Evolutionary conservation across 2,888 invertebrate species (phyloP), one percentile per base, ranked within the genome.

Genomic region (Nysson spinosus): DNA sequence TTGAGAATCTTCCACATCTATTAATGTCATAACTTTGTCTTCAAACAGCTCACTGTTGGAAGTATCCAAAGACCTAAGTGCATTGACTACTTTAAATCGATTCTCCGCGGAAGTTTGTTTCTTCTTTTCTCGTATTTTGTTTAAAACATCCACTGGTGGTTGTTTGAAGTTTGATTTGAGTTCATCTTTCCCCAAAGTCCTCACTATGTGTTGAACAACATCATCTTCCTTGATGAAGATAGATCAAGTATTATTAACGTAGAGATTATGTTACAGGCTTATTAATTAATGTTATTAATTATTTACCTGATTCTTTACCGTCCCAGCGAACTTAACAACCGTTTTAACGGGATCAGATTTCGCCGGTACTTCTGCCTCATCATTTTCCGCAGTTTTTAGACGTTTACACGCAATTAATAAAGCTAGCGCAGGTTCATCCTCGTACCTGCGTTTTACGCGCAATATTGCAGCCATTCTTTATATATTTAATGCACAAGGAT

Each of bases 391-490:
- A 2, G 89, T 88, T 88, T 93, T 94, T 40, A 89, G 88, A 40
- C 91, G 89, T 85, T 95, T 95, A 75, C 93, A 93, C 75, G 93
- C 90, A 37, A 95, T 88, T 42, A 94, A 89, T 67, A 95, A 88
- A 1, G 93, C 91, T 83, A 92, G 91, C 69, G 91, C 89, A 0
- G 94, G 94, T 78, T 92, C 92, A 67, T 93, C 93, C 55, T 92
- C 92, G 17, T 92, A 89, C 78, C 91, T 90, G 30, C 94, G 91
- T 87, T 94, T 95, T 2, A 94, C 92, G 69, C 94, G 90, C 55
- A 94, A 89, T 56, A 94, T 90, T 2, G 94, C 90, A 22, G 92
- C 89, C 88, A 91, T 89, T 62, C 34, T 69, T 40, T 16, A 43
- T 22, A 4, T 2, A 12, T 2, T 14, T 32, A 22, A 4, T 20